Evolutionary conservation across 2,797 vertebrate genomes (phyloP).

Genomic region (Danio aesculapii): DNA sequence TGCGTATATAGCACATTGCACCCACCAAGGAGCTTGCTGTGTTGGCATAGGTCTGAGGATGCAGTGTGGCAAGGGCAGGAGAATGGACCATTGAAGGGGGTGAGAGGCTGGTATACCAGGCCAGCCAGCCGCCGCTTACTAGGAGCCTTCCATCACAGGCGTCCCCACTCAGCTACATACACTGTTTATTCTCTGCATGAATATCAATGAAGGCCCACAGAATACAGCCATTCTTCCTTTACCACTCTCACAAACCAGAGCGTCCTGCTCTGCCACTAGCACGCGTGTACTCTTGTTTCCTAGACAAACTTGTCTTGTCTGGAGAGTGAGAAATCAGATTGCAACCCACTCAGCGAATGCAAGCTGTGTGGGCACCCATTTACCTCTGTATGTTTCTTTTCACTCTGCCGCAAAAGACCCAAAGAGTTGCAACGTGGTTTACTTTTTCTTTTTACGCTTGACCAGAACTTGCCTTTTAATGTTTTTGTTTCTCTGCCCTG

Average conservation of each 20-base stretch:
- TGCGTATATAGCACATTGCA: slow-evolving; percentile 73
- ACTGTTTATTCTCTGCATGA: slow-evolving; percentile 79
- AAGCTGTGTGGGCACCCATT: slow-evolving; percentile 39
- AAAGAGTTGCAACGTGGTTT: slow-evolving; percentile 75
- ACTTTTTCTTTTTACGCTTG: slow-evolving; percentile 74
- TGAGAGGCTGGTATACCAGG: slow-evolving; percentile 67
- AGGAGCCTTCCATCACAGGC: slow-evolving; percentile 80
- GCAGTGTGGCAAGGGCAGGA: slow-evolving; percentile 72
- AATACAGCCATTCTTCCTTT: slow-evolving; percentile 72
- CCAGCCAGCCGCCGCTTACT: slow-evolving; percentile 76
- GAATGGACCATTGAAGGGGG: slow-evolving; percentile 72
- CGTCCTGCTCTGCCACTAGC: slow-evolving; percentile 72
- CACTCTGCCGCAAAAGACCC: slow-evolving; percentile 63
- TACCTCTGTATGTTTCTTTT: slow-evolving; percentile 48
- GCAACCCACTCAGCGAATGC: slow-evolving; percentile 70
- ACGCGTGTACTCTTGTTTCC: slow-evolving; percentile 74
- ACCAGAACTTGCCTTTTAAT: slow-evolving; percentile 74
- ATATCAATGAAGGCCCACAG: slow-evolving; percentile 79
- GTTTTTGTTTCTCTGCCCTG: slow-evolving; percentile 69
- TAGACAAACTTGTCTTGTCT: slow-evolving; percentile 79
- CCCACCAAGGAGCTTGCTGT: slow-evolving; percentile 76
- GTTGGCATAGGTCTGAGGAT: slow-evolving; percentile 68
- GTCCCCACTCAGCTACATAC: slow-evolving; percentile 80
- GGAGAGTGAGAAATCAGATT: slow-evolving; percentile 76
- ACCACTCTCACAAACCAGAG: slow-evolving; percentile 71